phyloP scores from a whole-genome alignment of 2,113 vertebrate species.

The Anseranas semipalmata region DNA sequence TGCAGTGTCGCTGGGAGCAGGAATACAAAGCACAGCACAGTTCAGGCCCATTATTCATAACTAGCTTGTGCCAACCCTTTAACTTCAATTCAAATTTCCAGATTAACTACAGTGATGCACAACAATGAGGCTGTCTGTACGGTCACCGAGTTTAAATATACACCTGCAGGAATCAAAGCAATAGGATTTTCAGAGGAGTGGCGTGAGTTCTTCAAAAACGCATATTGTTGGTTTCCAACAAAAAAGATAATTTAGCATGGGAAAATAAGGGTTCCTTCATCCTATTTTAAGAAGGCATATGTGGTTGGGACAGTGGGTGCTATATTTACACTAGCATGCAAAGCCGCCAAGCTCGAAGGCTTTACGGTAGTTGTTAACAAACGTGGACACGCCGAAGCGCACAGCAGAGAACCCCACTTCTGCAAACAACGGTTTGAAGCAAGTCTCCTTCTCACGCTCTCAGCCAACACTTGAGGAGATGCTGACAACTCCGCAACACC shows the following conservation, averaged over 20 bases:
- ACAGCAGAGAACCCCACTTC: not conserved
- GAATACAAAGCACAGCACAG: not conserved
- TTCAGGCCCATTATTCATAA: not conserved
- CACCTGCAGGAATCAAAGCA: not conserved
- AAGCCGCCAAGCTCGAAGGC: not conserved
- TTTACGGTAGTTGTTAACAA: not conserved
- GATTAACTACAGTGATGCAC: not conserved
- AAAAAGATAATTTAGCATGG: not conserved
- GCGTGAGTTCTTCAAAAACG: not conserved
- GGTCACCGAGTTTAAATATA: not conserved
- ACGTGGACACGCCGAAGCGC: not conserved
- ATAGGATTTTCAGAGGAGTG: not conserved
- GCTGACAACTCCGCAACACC: not conserved
- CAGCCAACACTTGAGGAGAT: not conserved
- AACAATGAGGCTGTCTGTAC: not conserved
- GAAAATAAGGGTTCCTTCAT: not conserved
- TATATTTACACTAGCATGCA: not conserved
- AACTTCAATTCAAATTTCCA: not conserved
- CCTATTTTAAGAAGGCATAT: not conserved
- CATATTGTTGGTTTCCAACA: rapidly evolving
- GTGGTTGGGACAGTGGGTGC: not conserved
- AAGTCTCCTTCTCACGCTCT: not conserved
- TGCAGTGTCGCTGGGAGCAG: not conserved
- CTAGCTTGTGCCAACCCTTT: not conserved
- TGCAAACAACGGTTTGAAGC: not conserved